Evolutionary conservation across 2,888 invertebrate species (phyloP).

Genomic region (Amphimallon solstitiale): DNA sequence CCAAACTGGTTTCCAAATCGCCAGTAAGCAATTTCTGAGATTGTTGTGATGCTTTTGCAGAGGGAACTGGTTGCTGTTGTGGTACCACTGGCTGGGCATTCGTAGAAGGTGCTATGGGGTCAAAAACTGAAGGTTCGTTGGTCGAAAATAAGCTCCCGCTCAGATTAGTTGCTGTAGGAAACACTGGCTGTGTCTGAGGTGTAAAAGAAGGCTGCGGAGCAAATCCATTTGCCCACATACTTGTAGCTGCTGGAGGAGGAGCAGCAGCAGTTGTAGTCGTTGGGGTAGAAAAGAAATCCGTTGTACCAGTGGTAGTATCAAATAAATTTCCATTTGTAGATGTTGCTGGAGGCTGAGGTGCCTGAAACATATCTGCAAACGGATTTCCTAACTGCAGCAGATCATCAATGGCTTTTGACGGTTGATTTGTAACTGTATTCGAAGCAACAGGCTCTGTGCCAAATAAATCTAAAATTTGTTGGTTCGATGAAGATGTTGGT

Average conservation of each 20-base stretch:
- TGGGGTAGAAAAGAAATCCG: conserved; percentile 39
- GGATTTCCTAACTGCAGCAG: conserved; percentile 89
- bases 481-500: conserved; percentile 54
- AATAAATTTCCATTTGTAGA: conserved; percentile 54
- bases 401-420: conserved; percentile 84
- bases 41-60: conserved; percentile 53
- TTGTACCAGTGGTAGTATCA: conserved; percentile 44
- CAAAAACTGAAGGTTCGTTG: conserved; percentile 66
- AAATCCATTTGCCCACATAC: conserved; percentile 59
- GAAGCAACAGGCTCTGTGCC: conserved; percentile 68
- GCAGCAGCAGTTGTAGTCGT: conserved; percentile 47
- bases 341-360: conserved; percentile 34
- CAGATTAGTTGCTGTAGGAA: conserved; percentile 61
- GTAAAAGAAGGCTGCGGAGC: conserved; percentile 45
- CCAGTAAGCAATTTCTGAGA: conserved; percentile 80
- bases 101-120: conserved; percentile 70
- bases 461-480: conserved; percentile 83
- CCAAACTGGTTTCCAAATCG: conserved; percentile 93
- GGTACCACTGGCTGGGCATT: conserved; percentile 64
- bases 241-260: conserved; percentile 52
- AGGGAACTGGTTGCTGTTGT: conserved; percentile 65
- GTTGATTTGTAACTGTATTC: conserved; percentile 58
- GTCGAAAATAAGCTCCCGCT: conserved; percentile 65
- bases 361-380: conserved; percentile 78
- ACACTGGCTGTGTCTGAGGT: conserved; percentile 29